These are phyloP conservation scores for Bombycilla garrulus DNA, from an alignment of 2,113 vertebrate genomes.

Conservation along the genomic window DNA sequence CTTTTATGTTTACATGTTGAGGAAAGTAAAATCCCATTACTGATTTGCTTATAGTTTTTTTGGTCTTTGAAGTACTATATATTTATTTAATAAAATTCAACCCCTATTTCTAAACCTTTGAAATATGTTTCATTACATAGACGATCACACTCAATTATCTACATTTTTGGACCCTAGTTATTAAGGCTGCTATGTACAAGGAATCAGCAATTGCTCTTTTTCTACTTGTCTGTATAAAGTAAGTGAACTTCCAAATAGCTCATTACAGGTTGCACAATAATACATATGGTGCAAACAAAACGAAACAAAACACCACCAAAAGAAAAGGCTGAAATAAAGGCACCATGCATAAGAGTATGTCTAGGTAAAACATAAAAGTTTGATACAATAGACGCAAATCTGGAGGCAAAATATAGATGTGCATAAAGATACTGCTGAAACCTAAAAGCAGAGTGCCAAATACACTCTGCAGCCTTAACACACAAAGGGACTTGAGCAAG, in stretches of 20 bases:
- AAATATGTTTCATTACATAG: neutral
- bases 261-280: neutral
- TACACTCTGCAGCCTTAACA: neutral
- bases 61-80: neutral
- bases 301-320: neutral
- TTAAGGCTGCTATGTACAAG: neutral
- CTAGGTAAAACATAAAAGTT: neutral
- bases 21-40: neutral
- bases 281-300: fast-evolving
- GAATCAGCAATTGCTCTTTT: neutral
- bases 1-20: neutral
- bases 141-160: neutral
- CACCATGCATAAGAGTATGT: neutral
- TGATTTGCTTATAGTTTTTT: neutral
- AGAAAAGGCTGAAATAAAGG: neutral
- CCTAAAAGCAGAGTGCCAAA: neutral
- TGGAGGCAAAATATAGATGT: neutral
- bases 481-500: neutral
- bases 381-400: neutral
- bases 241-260: neutral
- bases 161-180: neutral
- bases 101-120: neutral
- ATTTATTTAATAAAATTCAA: neutral
- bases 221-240: neutral
- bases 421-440: neutral